Percentiles rank a stretch among this genome's conserved stretches.
Evolutionary conservation across 2,888 invertebrate species (phyloP).

Genomic region (Lingula anatina): DNA sequence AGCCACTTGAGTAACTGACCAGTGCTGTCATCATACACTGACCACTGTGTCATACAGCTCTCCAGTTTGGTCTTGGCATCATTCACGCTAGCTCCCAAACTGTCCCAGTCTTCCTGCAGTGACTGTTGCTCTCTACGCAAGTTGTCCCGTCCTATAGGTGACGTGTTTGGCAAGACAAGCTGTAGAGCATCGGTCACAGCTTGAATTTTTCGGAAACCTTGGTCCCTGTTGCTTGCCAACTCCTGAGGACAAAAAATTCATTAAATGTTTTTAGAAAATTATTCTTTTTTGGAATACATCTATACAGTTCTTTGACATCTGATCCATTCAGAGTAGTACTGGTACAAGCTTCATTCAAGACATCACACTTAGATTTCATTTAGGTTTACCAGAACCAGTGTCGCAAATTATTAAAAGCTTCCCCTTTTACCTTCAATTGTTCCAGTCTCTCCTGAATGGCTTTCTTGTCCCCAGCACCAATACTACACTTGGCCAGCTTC

Average conservation of each 20-base stretch:
- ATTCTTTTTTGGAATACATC: too few relatives aligned
- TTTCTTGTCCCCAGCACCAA: slow-evolving; percentile 83
- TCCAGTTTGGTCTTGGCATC: slow-evolving; percentile 68
- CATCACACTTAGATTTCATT: not conserved
- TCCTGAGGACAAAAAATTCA: slow-evolving; percentile 19
- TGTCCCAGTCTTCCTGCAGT: slow-evolving; percentile 83
- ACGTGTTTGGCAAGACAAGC: slow-evolving; percentile 70
- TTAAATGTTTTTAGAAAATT: too few relatives aligned
- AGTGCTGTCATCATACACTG: slow-evolving; percentile 84
- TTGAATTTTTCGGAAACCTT: slow-evolving; percentile 42
- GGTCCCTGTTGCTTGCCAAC: slow-evolving; percentile 35
- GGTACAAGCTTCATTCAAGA: not conserved
- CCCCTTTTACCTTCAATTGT: slow-evolving; percentile 59
- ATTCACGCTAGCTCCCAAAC: slow-evolving; percentile 72
- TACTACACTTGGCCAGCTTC: slow-evolving; percentile 69
- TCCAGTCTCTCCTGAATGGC: slow-evolving; percentile 72
- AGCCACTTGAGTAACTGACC: slow-evolving; percentile 77
- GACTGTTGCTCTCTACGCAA: slow-evolving; percentile 77
- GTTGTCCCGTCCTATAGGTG: slow-evolving; percentile 81
- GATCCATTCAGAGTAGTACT: too few relatives aligned
- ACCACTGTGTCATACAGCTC: slow-evolving; percentile 84
- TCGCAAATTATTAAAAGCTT: slow-evolving; percentile 15
- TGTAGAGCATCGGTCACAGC: slow-evolving; percentile 41
- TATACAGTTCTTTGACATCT: too few relatives aligned
- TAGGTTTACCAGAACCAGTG: not conserved